Percentiles rank a stretch among this genome's conserved stretches.
These are phyloP conservation scores for Apolygus lucorum DNA, from an alignment of 1,140 invertebrate genomes.

Conservation along the genomic window DNA sequence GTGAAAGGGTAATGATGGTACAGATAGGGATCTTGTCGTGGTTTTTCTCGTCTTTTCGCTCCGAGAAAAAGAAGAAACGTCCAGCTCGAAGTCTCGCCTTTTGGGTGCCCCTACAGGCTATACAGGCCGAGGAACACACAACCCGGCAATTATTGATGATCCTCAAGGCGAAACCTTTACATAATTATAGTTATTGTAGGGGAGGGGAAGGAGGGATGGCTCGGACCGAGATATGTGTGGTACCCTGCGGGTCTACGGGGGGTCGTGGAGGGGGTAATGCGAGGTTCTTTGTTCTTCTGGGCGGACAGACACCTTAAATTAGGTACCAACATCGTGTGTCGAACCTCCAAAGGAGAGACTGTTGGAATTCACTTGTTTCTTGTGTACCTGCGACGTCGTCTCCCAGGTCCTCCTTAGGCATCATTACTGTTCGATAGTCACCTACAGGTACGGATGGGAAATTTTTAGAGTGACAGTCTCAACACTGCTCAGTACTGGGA, in stretches of 20 bases:
- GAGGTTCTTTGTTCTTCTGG: background rate
- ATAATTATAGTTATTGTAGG: conserved; percentile 21
- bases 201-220: conserved; percentile 7
- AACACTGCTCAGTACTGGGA: too few relatives aligned
- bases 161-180: conserved; percentile 24
- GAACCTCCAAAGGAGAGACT: background rate
- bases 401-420: too few relatives aligned
- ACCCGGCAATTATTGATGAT: conserved; percentile 23
- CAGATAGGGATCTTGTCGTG: conserved; percentile 16
- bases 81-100: background rate
- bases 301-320: conserved; percentile 7
- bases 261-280: background rate
- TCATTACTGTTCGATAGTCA: too few relatives aligned
- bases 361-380: too few relatives aligned
- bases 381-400: too few relatives aligned
- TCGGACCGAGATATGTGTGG: conserved; percentile 8
- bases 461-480: too few relatives aligned
- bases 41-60: conserved; percentile 5
- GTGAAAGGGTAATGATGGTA: conserved; percentile 4
- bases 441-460: too few relatives aligned
- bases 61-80: background rate
- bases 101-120: background rate
- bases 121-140: background rate
- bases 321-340: background rate
- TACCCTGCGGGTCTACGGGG: conserved; percentile 20